These are phyloP conservation scores for Scaptomyza tumidula DNA, from an alignment of 2,888 invertebrate genomes.

Conservation along the genomic window DNA sequence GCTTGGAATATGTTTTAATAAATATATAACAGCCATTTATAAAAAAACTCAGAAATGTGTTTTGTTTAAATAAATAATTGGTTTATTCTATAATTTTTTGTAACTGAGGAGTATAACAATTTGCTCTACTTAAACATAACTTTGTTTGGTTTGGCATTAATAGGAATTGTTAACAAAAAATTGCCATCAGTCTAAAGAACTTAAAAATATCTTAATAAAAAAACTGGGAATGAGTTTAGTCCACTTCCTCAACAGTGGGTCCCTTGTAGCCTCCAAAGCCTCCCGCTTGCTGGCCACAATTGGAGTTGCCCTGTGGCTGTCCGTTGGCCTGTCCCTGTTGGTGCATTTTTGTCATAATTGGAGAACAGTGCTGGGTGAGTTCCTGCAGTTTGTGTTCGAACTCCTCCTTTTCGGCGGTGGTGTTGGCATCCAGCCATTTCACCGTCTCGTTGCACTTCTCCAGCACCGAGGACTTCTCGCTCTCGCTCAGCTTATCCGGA, in stretches of 20 bases:
- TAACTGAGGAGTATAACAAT: slow-evolving; percentile 40
- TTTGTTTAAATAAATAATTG: not conserved
- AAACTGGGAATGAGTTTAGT: slow-evolving; percentile 58
- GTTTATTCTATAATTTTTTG: slow-evolving; percentile 22
- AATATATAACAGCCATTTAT: not conserved
- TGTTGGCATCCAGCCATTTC: slow-evolving; percentile 90
- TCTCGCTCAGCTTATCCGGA: slow-evolving; percentile 87
- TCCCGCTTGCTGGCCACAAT: slow-evolving; percentile 86
- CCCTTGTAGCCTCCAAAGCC: slow-evolving; percentile 86
- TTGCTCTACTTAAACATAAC: not conserved
- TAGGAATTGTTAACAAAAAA: slow-evolving; percentile 6
- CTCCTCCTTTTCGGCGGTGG: slow-evolving; percentile 90
- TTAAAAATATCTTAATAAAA: slow-evolving; percentile 9
- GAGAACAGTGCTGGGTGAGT: slow-evolving; percentile 78
- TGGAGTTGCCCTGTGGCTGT: slow-evolving; percentile 37
- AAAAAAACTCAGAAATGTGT: not conserved
- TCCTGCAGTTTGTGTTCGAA: slow-evolving; percentile 86
- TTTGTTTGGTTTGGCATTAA: not conserved
- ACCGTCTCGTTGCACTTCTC: slow-evolving; percentile 86
- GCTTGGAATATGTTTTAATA: not conserved
- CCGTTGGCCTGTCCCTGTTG: slow-evolving; percentile 57
- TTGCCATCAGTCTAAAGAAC: slow-evolving; percentile 22
- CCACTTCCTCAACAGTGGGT: slow-evolving; percentile 82
- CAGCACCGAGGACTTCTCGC: slow-evolving; percentile 88
- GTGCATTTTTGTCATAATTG: slow-evolving; percentile 85